Evolutionary conservation across 2,797 vertebrate species (phyloP).

Genomic region (Sphaeramia orbicularis): DNA sequence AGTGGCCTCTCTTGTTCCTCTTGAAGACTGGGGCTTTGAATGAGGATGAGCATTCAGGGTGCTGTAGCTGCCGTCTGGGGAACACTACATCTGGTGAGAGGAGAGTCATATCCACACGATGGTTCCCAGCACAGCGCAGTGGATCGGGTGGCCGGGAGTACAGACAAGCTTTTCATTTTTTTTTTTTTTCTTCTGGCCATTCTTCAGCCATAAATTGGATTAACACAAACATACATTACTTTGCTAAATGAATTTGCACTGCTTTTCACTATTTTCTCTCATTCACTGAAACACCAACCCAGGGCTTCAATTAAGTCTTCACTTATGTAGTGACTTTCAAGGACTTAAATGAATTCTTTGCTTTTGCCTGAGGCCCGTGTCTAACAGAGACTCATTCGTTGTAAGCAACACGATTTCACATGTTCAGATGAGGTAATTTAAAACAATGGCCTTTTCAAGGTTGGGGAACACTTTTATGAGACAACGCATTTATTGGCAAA

Average conservation of each 20-base stretch:
- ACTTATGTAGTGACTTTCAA: conserved; percentile 52
- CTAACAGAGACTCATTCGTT: conserved; percentile 56
- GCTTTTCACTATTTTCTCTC: conserved; percentile 49
- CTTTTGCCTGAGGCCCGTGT: conserved; percentile 61
- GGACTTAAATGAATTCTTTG: conserved; percentile 56
- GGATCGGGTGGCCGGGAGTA: conserved; percentile 30
- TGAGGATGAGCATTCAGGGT: conserved; percentile 52
- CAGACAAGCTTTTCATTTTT: conserved; percentile 30
- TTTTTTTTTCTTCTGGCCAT: conserved; percentile 45
- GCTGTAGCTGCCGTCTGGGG: conserved; percentile 31
- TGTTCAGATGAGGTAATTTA: conserved; percentile 58
- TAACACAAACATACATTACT: conserved; percentile 51
- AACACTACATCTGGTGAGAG: conserved; percentile 40
- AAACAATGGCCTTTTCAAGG: conserved; percentile 54
- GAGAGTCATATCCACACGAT: conserved; percentile 29
- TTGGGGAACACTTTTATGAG: conserved; percentile 9
- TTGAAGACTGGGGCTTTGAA: conserved; percentile 53
- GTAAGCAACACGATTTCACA: conserved; percentile 65
- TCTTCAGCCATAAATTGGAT: conserved; percentile 59
- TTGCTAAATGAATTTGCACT: conserved; percentile 57
- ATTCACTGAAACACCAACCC: conserved; percentile 62
- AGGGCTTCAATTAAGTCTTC: conserved; percentile 61
- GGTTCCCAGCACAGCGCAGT: conserved; percentile 36
- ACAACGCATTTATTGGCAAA: conserved; percentile 14
- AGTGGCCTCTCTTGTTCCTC: conserved; percentile 57